These are phyloP conservation scores for Cephus rjabovi DNA, from an alignment of 2,888 invertebrate species.

Conservation along the genomic window DNA sequence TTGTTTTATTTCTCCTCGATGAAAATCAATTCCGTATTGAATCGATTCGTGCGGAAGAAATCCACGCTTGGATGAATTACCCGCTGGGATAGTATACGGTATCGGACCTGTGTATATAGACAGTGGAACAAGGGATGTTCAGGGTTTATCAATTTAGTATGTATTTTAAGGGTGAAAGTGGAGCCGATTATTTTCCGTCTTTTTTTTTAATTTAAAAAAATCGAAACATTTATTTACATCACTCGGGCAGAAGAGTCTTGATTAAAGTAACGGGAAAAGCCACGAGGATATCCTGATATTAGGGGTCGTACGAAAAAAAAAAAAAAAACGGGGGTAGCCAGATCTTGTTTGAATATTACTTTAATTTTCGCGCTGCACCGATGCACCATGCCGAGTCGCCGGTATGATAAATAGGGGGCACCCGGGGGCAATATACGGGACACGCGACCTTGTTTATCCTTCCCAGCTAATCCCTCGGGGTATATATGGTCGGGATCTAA, in stretches of 20 bases:
- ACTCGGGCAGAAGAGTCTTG: not conserved
- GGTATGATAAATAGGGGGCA: conserved; percentile 25
- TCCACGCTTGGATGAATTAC: not conserved
- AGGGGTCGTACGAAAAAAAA: not conserved
- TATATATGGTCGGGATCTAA: conserved; percentile 10
- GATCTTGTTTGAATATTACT: not conserved
- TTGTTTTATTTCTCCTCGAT: conserved; percentile 14
- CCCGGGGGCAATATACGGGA: conserved; percentile 27
- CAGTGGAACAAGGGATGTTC: not conserved
- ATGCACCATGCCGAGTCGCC: not conserved
- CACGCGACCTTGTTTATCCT: conserved; percentile 53
- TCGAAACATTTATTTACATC: not conserved
- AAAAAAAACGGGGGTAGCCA: not conserved
- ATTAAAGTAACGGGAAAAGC: not conserved
- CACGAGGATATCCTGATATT: not conserved
- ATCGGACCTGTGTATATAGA: not conserved
- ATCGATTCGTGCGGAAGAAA: conserved; percentile 6
- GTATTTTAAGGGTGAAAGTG: not conserved
- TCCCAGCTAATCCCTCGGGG: conserved; percentile 20
- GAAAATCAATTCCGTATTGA: conserved; percentile 37
- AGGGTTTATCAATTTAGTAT: not conserved
- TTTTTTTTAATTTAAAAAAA: not conserved
- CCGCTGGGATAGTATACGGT: not conserved
- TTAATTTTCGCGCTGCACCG: not conserved
- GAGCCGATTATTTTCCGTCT: not conserved